Evolutionary conservation across 2,797 vertebrate species (phyloP), one percentile per base, ranked within the genome.

Genomic region (Poecilia wingei): DNA sequence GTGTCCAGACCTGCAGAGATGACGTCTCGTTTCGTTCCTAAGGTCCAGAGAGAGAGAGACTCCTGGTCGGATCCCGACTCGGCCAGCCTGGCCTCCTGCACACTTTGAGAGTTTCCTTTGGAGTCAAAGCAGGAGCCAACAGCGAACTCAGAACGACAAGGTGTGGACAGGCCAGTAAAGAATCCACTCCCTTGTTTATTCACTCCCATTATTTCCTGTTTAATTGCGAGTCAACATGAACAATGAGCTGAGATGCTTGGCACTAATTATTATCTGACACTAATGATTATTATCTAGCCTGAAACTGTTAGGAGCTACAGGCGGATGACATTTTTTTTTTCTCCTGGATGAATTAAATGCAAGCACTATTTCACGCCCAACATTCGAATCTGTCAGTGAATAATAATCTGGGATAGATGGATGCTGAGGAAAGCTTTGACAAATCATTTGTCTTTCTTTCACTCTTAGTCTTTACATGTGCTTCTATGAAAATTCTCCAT

Each of bases 221-320:
- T 72, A 82, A 79, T 46, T 75, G 77, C 70, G 49, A 64, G 72
- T 66, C 76, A 31, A 36, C 74, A 66, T 59, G 66, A 82, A 46
- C 72, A 64, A 68, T 45, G 46, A 71, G 72, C 51, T 71, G 66
- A 75, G 57, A 75, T 43, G 53, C 77, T 43, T 74, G 80, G 55
- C 75, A 68, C 39, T 74, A 75, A 75, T 75, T 75, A 75, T 75
- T 55, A 75, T 61, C 55, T 75, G 25, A 31, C 53, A 43, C 55
- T 46, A 76, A 76, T 70, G 66, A 69, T 69, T 69, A 69, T 59
- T 75, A 75, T 75, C 39, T 59, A 31, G 73, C 22, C 39, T 5
- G 53, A 59, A 59, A 59, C 25, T 45, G 25, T 59, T 73, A 73
- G 47, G 16, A 45, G 53, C 16, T 43, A 25, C 49, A 25, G 22